phyloP scores from a whole-genome alignment of 2,888 invertebrate genomes.

The Oxytorus armatus region DNA sequence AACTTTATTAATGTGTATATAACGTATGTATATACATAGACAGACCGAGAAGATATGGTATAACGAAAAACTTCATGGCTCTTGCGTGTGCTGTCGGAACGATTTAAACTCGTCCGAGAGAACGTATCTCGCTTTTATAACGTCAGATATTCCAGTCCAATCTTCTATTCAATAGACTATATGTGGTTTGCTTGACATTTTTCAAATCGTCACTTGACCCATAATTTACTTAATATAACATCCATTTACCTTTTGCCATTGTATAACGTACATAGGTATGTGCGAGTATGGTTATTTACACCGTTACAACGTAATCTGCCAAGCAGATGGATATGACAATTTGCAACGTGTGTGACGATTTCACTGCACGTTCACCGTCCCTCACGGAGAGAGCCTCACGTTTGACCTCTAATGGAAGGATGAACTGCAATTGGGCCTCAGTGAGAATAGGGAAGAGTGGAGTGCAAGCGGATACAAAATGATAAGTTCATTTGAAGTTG shows the following conservation, averaged over 20 bases:
- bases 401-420: slow-evolving; percentile 43
- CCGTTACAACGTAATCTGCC: not conserved
- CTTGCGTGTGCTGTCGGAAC: slow-evolving; percentile 23
- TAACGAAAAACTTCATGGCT: slow-evolving; percentile 67
- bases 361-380: slow-evolving; percentile 17
- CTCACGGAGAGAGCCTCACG: slow-evolving; percentile 32
- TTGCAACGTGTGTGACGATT: slow-evolving; percentile 6
- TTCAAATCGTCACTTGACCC: slow-evolving; percentile 49
- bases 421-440: slow-evolving; percentile 35
- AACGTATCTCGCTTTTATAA: slow-evolving; percentile 59
- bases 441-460: slow-evolving; percentile 8
- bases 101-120: slow-evolving; percentile 35
- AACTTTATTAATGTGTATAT: not conserved
- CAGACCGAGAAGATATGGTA: slow-evolving; percentile 73
- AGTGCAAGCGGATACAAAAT: no score
- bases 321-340: not conserved
- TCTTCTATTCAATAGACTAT: no score
- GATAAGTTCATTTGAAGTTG: no score
- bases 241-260: not conserved
- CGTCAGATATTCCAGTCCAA: slow-evolving; percentile 2
- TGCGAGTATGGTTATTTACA: not conserved
- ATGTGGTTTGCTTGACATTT: no score
- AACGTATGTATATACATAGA: not conserved
- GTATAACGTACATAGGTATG: not conserved
- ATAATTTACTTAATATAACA: slow-evolving; percentile 25